phyloP scores from a whole-genome alignment of 1,140 invertebrate species.

The Brachionus manjavacas region DNA sequence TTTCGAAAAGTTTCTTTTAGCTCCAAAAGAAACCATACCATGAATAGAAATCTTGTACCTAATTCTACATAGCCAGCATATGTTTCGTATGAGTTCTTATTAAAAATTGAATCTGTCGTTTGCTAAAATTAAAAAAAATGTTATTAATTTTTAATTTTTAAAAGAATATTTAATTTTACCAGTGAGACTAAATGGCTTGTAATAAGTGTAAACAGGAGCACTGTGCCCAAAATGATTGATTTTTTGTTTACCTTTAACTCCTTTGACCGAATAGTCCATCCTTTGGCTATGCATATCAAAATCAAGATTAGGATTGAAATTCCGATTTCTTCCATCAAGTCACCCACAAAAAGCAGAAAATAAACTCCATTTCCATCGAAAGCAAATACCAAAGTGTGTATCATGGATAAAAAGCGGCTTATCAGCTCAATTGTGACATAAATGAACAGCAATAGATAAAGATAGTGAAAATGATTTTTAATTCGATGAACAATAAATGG shows the following conservation, averaged over 20 bases:
- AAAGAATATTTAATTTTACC: background rate
- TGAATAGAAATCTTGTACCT: constrained; percentile 76
- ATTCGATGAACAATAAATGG: constrained; percentile 58
- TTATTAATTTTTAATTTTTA: background rate
- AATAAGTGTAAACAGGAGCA: background rate
- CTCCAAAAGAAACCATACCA: constrained; percentile 89
- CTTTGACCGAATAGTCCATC: constrained; percentile 73
- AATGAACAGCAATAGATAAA: constrained; percentile 82
- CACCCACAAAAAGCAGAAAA: constrained; percentile 73
- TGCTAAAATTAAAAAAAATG: constrained; percentile 64
- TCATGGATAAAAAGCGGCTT: constrained; percentile 75
- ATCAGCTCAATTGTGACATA: constrained; percentile 78
- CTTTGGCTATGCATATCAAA: constrained; percentile 85
- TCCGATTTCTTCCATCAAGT: constrained; percentile 82
- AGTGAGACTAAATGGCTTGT: background rate
- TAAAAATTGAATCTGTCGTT: constrained; percentile 88
- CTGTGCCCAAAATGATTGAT: background rate
- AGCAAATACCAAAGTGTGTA: constrained; percentile 83
- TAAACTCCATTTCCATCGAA: constrained; percentile 78
- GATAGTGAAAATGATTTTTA: constrained; percentile 76
- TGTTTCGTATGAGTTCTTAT: constrained; percentile 92
- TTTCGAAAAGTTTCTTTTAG: constrained; percentile 61
- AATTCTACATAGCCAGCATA: constrained; percentile 90
- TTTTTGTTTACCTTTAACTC: background rate
- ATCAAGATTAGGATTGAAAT: constrained; percentile 89